phyloP scores from a whole-genome alignment of 2,888 invertebrate species.

The Reticulitermes lucifugus region DNA sequence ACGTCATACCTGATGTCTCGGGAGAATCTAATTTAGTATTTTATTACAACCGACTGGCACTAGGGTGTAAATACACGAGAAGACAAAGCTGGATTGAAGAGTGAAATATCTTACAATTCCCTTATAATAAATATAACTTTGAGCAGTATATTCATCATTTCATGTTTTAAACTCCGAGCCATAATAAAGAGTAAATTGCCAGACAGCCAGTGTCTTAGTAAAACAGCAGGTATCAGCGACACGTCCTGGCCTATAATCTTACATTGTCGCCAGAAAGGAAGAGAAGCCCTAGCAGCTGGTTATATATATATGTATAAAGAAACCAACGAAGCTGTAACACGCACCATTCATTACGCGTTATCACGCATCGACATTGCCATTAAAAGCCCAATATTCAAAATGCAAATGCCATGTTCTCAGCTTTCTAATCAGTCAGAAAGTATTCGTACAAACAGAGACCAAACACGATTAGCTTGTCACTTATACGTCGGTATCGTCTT shows the following conservation, averaged over 20 bases:
- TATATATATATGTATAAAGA: neutral
- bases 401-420: constrained; percentile 1
- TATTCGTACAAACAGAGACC: neutral
- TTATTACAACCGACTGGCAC: too few species aligned
- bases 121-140: neutral
- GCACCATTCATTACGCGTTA: neutral
- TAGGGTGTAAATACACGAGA: too few species aligned
- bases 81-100: too few species aligned
- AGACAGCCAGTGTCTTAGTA: neutral
- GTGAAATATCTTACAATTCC: too few species aligned
- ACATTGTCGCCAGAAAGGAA: neutral
- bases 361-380: neutral
- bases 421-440: neutral
- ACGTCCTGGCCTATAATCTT: neutral
- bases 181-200: too few species aligned
- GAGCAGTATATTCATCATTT: neutral
- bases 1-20: too few species aligned
- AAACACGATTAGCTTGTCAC: neutral
- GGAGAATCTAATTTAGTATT: too few species aligned
- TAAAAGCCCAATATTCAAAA: neutral
- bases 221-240: too few species aligned
- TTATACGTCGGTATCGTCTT: neutral
- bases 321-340: neutral
- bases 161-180: neutral
- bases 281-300: neutral